Evolutionary conservation across 2,888 invertebrate species (phyloP), one percentile per base, ranked within the genome.

Genomic region (Lagria hirta): DNA sequence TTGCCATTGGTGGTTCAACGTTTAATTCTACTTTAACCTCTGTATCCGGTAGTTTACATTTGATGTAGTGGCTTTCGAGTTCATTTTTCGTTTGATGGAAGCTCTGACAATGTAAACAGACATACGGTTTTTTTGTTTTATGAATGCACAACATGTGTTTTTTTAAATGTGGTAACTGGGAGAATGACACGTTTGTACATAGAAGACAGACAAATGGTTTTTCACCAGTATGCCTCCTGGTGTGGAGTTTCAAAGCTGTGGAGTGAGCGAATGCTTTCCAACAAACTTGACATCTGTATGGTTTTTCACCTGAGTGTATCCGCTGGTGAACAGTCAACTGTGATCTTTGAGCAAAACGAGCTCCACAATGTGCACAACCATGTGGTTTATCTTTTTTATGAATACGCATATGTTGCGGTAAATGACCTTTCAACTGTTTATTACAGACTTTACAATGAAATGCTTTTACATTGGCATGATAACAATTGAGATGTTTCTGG

Each of bases 111-210:
- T 79, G 79, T 11, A 75, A 72, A 64, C 91, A 91, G 63, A 83
- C 81, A 62, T 90, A 91, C 0, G 88, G 85, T 53, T 87, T 84
- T 48, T 78, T 79, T 53, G 86, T 81, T 16, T 86, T 84, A 66
- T 91, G 91, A 37, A 91, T 88, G 59, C 86, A 86, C 48, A 81
- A 78, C 88, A 92, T 88, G 66, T 92, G 91, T 48, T 89, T 87
- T 70, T 91, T 91, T 70, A 91, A 80, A 63, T 91, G 91, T 0
- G 91, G 88, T 41, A 91, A 69, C 64, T 91, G 91, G 0, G 87
- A 84, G 67, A 90, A 90, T 1, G 83, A 81, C 20, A 82, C 77
- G 20, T 82, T 81, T 45, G 76, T 74, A 61, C 88, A 88, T 56
- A 84, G 72, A 7, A 80, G 73, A 62, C 85, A 86, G 28, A 75